phyloP scores from a whole-genome alignment of 2,113 vertebrate species.

The Nanorana parkeri region DNA sequence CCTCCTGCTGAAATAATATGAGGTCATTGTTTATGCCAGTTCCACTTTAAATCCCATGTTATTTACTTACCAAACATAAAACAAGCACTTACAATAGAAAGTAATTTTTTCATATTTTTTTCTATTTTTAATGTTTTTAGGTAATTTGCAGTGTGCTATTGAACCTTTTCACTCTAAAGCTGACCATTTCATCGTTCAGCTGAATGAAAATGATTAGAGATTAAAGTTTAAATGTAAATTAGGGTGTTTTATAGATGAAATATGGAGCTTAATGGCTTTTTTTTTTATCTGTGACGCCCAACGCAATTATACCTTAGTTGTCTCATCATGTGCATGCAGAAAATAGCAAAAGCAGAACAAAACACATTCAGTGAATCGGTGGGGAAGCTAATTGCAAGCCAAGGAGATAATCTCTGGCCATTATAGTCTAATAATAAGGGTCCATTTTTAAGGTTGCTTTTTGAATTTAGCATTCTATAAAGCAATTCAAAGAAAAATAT shows the following conservation, averaged over 20 bases:
- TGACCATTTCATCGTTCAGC: conserved; percentile 30
- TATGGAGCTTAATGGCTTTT: conserved; percentile 47
- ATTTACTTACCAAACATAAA: not conserved
- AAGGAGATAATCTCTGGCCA: conserved; percentile 36
- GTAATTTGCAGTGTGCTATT: not conserved
- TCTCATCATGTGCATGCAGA: conserved; percentile 48
- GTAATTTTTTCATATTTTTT: not conserved
- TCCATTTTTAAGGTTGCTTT: conserved; percentile 1
- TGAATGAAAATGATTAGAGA: conserved; percentile 40
- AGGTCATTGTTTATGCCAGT: not conserved
- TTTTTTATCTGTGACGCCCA: conserved; percentile 52
- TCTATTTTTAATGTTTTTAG: not conserved
- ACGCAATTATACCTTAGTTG: conserved; percentile 50
- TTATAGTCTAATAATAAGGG: conserved; percentile 27
- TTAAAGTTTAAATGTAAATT: conserved; percentile 43
- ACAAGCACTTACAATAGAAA: not conserved
- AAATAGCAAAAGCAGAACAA: conserved; percentile 43
- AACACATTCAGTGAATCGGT: conserved; percentile 44
- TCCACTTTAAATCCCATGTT: not conserved
- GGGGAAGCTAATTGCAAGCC: conserved; percentile 48
- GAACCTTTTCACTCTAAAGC: conserved; percentile 20
- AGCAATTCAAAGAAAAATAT: conserved; percentile 12
- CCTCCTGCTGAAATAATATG: not conserved
- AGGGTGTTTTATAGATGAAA: conserved; percentile 48
- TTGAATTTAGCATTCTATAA: conserved; percentile 23